Base-by-base conservation (phyloP, 2,113 vertebrate species). In the Benitochromis conjunctus region DNA sequence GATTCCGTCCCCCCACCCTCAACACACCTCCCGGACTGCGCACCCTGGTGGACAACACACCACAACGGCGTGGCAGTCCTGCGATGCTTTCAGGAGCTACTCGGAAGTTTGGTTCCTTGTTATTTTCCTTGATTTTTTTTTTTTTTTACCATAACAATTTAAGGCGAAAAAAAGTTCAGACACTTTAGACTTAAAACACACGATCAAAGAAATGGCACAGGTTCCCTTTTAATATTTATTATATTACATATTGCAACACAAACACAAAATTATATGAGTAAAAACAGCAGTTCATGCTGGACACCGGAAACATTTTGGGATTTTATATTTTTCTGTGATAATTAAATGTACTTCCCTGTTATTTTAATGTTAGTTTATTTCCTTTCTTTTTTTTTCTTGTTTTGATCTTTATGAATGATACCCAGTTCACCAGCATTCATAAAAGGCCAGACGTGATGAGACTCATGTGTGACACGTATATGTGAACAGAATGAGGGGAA, bases 41-140 rank as follows among this genome's bases (percentile, higher is more conserved):
- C 95, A 95, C 88, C 90, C 95, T 96, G 94, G 93, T 80, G 96
- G 93, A 81, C 41, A 62, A 66, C 36, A 16, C 9, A 2, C 83
- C 19, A 24, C 34, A 3, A 31, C 79, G 12, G 66, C 57, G 88
- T 79, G 90, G 84, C 9, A 88, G 83, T 60, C 8, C 9, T 5
- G 3, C 53, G 93, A 14, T 89, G 89, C 93, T 6, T 95, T 94
- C 83, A 91, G 0, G 79, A 2, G 18, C n/a, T 16, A 7, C 84
- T 94, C 87, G 86, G 84, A 92, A 64, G 24, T 71, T 6, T 24
- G 1, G 24, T 19, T 80, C 10, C 29, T 0, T 2, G 16, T n/a
- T 48, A 11, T 0, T 4, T n/a, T n/a, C 9, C 7, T n/a, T 18
- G 48, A 1, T 8, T 3, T 71, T 2, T 16, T 71, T 1, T 8